phyloP scores from a whole-genome alignment of 2,888 invertebrate species.

The Lepidocyrtoides sp. region DNA sequence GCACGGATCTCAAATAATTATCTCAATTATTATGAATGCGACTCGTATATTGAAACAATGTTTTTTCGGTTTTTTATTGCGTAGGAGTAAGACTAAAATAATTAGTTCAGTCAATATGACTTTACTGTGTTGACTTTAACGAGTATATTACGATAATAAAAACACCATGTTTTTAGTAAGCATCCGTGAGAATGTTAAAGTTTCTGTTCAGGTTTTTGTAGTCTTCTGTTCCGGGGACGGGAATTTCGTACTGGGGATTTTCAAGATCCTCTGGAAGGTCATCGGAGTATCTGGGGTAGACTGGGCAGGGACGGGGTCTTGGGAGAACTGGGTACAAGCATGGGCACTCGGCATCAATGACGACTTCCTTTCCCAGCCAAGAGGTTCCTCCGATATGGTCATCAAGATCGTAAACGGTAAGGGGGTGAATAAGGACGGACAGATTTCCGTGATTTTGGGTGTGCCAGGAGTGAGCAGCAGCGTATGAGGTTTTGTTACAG shows the following conservation, averaged over 20 bases:
- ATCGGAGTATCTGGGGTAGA: constrained; percentile 77
- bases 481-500: constrained; percentile 78
- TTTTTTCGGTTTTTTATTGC: background rate
- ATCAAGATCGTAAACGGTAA: constrained; percentile 80
- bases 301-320: constrained; percentile 72
- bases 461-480: constrained; percentile 61
- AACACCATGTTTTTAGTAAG: constrained; percentile 46
- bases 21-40: too few species aligned
- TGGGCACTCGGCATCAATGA: constrained; percentile 81
- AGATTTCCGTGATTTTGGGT: constrained; percentile 83
- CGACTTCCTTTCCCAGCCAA: constrained; percentile 82
- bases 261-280: constrained; percentile 64
- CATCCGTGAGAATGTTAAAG: constrained; percentile 69
- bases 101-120: background rate
- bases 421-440: constrained; percentile 81
- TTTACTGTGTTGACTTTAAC: background rate
- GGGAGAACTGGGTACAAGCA: constrained; percentile 73
- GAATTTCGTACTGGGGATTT: constrained; percentile 48
- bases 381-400: constrained; percentile 77
- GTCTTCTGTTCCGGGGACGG: constrained; percentile 83
- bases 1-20: too few species aligned
- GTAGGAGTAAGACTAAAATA: too few species aligned
- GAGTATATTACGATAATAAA: too few species aligned
- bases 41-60: too few species aligned
- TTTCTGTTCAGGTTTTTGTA: constrained; percentile 70